Evolutionary conservation across 2,113 vertebrate species (phyloP).

Genomic region (Chionis minor): DNA sequence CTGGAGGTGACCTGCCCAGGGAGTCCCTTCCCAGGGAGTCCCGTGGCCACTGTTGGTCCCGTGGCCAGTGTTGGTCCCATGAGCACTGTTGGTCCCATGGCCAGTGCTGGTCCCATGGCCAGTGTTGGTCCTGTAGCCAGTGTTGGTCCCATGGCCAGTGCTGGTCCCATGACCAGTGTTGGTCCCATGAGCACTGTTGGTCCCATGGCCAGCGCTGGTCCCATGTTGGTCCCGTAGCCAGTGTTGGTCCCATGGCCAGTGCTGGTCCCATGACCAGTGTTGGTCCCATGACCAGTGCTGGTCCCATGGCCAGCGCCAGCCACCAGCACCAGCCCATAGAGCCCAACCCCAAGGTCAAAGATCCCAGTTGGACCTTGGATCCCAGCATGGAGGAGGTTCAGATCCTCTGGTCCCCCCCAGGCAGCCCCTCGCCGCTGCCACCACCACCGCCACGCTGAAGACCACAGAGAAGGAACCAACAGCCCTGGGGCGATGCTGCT

Average conservation of each 20-base stretch:
- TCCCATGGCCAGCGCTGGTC: too few relatives aligned
- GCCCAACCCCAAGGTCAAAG: background rate
- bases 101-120: background rate
- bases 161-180: too few relatives aligned
- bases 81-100: background rate
- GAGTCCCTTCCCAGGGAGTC: background rate
- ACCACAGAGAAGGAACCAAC: background rate
- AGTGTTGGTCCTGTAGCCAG: background rate
- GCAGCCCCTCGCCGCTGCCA: background rate
- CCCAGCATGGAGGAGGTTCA: accelerated
- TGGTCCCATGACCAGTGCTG: background rate
- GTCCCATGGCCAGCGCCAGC: background rate
- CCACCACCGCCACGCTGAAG: background rate
- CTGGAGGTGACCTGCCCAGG: background rate
- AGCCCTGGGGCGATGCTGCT: background rate
- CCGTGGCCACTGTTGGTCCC: background rate
- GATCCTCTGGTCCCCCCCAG: background rate
- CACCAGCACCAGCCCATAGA: background rate
- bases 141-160: too few relatives aligned
- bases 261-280: background rate
- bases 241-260: too few relatives aligned
- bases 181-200: too few relatives aligned
- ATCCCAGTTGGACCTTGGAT: background rate
- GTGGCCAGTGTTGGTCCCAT: background rate
- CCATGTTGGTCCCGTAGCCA: too few relatives aligned